Conservation (phyloP, 1,140 invertebrate species). For the Drosophila chauvacae region DNA sequence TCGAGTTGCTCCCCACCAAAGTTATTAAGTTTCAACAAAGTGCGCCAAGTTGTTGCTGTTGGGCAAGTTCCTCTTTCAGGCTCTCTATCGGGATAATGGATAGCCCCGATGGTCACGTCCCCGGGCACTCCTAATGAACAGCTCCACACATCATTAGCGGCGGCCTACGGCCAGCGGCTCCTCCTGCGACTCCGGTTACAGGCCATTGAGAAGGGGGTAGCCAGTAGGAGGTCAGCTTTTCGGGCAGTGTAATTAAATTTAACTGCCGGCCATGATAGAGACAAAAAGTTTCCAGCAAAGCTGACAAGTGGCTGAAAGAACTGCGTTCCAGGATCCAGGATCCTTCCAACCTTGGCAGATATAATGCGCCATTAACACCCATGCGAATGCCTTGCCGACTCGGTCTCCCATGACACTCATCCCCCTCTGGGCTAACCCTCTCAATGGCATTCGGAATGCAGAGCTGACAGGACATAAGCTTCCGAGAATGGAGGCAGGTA, state of each 20-base stretch:
- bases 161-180: slow-evolving; percentile 36
- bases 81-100: slow-evolving; percentile 41
- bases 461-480: slow-evolving; percentile 36
- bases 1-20: slow-evolving; percentile 29
- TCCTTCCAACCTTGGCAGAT: slow-evolving; percentile 17
- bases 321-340: slow-evolving; percentile 18
- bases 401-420: slow-evolving; percentile 19
- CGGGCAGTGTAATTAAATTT: slow-evolving; percentile 79
- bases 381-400: slow-evolving; percentile 19
- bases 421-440: not conserved
- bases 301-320: slow-evolving; percentile 32
- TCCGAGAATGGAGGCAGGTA: not conserved
- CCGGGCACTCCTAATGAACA: slow-evolving; percentile 59
- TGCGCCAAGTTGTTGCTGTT: slow-evolving; percentile 35
- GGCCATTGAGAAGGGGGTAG: slow-evolving; percentile 35
- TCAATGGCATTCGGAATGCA: slow-evolving; percentile 33
- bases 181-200: slow-evolving; percentile 59
- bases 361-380: slow-evolving; percentile 48
- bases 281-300: slow-evolving; percentile 42
- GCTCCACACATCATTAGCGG: slow-evolving; percentile 46
- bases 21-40: slow-evolving; percentile 78
- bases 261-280: slow-evolving; percentile 59
- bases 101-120: slow-evolving; percentile 65
- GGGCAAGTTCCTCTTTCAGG: slow-evolving; percentile 35
- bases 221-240: slow-evolving; percentile 43